Base-by-base conservation (phyloP, 2,113 vertebrate species). In the Mobula birostris region DNA sequence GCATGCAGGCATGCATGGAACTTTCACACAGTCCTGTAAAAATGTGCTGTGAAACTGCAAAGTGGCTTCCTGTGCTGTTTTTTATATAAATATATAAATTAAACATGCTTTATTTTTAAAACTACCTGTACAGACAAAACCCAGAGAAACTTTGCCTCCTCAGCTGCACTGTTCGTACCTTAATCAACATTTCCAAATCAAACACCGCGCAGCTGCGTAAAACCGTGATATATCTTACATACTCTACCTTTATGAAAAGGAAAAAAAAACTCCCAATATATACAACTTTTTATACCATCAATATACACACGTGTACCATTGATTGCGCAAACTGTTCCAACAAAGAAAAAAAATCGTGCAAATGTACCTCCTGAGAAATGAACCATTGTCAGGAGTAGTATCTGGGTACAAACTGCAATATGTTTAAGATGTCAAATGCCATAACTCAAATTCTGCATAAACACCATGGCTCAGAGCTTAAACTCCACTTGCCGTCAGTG, bases 51-150 rank as follows among this genome's bases (percentile, higher is more conserved):
- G 91, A 93, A 93, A 93, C 91, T 74, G 91, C 91, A 93, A 93
- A 74, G 91, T 93, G 70, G 91, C 70, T 27, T 93, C 68, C 91
- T 93, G 91, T 93, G 91, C 91, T 93, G 90, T 40, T 93, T 90
- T 93, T 93, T 68, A 48, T 93, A 93, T 93, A 93, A 93, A 93
- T 93, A 93, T 93, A 93, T 93, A 93, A 93, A 93, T 93, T 93
- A 93, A 93, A 93, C 91, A 93, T 93, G 91, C 91, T 76, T 93
- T 93, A 93, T 74, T 93, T 40, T 93, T 74, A 93, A 93, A 93
- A 93, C 91, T 93, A 93, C 91, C 91, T 93, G 91, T 93, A 93
- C 91, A 93, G 36, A 76, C 91, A 93, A 93, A 88, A 74, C 72
- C 70, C 72, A 76, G 70, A 93, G 91, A 36, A 93, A 56, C 91